Evolutionary conservation across 2,888 invertebrate species (phyloP).

Genomic region (Spodoptera littoralis): DNA sequence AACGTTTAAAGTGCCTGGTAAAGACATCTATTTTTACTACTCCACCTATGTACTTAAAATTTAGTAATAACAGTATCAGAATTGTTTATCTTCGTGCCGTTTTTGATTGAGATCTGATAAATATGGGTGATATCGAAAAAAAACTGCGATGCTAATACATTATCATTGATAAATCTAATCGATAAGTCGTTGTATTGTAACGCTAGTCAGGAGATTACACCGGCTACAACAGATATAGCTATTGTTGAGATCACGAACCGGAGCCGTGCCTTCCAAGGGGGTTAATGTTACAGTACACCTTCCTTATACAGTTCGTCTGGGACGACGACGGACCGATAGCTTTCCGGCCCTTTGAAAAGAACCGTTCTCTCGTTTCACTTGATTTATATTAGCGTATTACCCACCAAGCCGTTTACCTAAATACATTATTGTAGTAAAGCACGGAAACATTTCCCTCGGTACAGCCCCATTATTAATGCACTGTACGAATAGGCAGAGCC

Average conservation of each 20-base stretch:
- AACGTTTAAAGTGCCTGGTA: not conserved
- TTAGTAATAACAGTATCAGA: not conserved
- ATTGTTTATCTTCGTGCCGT: constrained; percentile 4
- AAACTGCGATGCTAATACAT: constrained; percentile 8
- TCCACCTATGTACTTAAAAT: not conserved
- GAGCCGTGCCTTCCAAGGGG: constrained; percentile 68
- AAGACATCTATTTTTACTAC: not conserved
- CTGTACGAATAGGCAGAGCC: constrained; percentile 29
- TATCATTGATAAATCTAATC: constrained; percentile 31
- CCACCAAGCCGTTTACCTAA: constrained; percentile 17
- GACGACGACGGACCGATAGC: constrained; percentile 58
- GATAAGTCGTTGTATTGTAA: constrained; percentile 35
- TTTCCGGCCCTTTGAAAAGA: constrained; percentile 68
- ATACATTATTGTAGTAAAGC: constrained; percentile 25
- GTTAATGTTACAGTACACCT: constrained; percentile 76
- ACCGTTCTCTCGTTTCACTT: constrained; percentile 56
- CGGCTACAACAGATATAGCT: constrained; percentile 47
- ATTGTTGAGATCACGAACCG: constrained; percentile 67
- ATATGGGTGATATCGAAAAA: constrained; percentile 12
- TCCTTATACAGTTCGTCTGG: constrained; percentile 66
- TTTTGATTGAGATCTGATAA: constrained; percentile 7
- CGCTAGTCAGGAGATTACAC: constrained; percentile 48
- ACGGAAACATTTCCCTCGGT: constrained; percentile 23
- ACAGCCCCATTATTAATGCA: constrained; percentile 28
- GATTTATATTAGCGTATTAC: constrained; percentile 42